These are phyloP conservation scores for Pteropus rufus DNA, from an alignment of 2,797 vertebrate genomes.

Conservation along the genomic window DNA sequence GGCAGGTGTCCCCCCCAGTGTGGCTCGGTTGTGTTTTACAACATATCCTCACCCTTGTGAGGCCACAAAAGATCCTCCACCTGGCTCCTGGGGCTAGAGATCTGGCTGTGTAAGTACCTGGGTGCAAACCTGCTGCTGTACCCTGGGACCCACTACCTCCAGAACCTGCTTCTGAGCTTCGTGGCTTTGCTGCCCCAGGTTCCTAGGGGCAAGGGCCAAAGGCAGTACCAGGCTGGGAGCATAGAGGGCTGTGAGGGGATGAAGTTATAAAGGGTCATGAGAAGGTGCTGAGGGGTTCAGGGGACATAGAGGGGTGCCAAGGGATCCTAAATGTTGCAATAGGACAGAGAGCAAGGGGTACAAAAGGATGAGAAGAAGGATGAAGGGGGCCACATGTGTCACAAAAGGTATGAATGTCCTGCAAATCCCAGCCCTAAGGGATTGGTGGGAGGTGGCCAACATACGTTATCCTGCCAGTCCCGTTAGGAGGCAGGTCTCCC, in stretches of 20 bases:
- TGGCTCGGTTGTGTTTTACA: background rate
- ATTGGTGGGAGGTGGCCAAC: background rate
- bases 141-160: background rate
- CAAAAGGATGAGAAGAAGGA: background rate
- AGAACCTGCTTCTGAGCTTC: background rate
- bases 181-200: background rate
- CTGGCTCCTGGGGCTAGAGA: background rate
- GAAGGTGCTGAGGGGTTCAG: background rate
- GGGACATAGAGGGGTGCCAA: background rate
- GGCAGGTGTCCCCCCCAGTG: background rate
- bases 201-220: background rate
- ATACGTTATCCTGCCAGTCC: background rate
- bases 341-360: background rate
- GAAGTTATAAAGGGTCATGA: background rate
- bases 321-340: background rate
- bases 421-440: background rate
- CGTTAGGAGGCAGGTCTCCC: background rate
- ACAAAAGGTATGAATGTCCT: background rate
- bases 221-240: background rate
- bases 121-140: background rate
- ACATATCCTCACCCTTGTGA: background rate
- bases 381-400: background rate
- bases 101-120: background rate
- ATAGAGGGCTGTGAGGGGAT: background rate
- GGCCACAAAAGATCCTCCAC: background rate